Percentiles rank a stretch among this genome's conserved stretches.
Conservation (phyloP, 2,797 vertebrate species). For the Platyrinchus mystaceus region DNA sequence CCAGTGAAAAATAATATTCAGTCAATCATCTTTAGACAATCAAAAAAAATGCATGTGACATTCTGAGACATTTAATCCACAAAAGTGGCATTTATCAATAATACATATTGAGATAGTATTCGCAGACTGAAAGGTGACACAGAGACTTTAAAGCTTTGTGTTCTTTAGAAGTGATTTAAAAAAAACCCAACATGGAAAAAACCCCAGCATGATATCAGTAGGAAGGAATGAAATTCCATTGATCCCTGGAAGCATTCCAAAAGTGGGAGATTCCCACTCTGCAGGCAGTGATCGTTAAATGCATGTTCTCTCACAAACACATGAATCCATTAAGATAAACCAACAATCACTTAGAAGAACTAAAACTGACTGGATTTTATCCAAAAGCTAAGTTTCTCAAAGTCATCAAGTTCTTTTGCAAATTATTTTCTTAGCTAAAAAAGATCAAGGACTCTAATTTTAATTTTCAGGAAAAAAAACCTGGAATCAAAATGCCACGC, state of each 20-base stretch:
- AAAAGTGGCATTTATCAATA: slow-evolving; percentile 62
- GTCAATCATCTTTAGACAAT: background rate
- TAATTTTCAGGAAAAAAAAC: background rate
- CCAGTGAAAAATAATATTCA: slow-evolving; percentile 1
- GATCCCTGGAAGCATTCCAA: background rate
- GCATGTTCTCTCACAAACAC: background rate
- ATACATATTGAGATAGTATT: slow-evolving; percentile 10
- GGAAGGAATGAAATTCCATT: background rate
- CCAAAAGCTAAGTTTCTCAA: background rate
- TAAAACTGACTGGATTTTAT: background rate
- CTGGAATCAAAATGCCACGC: background rate
- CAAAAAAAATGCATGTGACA: background rate
- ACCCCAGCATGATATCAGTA: background rate
- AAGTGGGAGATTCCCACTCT: background rate
- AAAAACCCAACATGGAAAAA: background rate
- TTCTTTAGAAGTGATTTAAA: background rate
- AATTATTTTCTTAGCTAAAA: background rate
- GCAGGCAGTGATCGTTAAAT: background rate
- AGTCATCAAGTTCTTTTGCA: background rate
- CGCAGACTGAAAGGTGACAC: background rate
- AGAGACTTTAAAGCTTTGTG: slow-evolving; percentile 6
- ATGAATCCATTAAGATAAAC: background rate
- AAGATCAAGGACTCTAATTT: background rate
- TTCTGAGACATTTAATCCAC: slow-evolving; percentile 17
- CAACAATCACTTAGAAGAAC: background rate